Conservation (phyloP, 2,797 vertebrate species). For the Chanos chanos region DNA sequence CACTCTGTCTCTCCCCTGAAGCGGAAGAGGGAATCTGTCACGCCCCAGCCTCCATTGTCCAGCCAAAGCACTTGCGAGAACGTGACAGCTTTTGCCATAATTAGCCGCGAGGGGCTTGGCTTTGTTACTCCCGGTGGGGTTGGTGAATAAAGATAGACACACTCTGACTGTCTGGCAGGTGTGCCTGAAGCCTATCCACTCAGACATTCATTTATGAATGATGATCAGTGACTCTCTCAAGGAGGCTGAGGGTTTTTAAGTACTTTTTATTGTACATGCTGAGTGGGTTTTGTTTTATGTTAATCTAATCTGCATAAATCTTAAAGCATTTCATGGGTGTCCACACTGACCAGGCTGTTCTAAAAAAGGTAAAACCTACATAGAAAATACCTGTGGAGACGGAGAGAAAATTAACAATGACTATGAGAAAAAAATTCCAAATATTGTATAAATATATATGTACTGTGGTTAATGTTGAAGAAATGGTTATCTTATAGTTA, state of each 20-base stretch:
- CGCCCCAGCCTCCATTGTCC: slow-evolving; percentile 50
- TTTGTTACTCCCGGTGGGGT: slow-evolving; percentile 30
- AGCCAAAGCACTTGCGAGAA: slow-evolving; percentile 32
- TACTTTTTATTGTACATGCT: slow-evolving; percentile 14
- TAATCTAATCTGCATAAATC: slow-evolving; percentile 4
- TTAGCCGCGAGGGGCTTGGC: slow-evolving; percentile 37
- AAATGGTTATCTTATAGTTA: too few species aligned
- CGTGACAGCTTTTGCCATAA: slow-evolving; percentile 47
- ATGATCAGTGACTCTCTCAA: slow-evolving; percentile 41
- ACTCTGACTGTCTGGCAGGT: slow-evolving; percentile 44
- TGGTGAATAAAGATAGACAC: slow-evolving; percentile 37
- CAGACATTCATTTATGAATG: slow-evolving; percentile 42
- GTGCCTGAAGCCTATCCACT: slow-evolving; percentile 28
- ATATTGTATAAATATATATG: too few species aligned
- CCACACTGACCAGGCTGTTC: slow-evolving; percentile 9
- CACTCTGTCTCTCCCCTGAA: slow-evolving; percentile 37
- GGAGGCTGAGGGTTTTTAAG: slow-evolving; percentile 21
- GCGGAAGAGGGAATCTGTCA: slow-evolving; percentile 55
- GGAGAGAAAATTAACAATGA: too few species aligned
- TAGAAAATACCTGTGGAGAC: too few species aligned
- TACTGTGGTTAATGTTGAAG: too few species aligned
- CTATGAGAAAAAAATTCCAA: too few species aligned
- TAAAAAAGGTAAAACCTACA: too few species aligned
- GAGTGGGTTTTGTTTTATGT: slow-evolving; percentile 8
- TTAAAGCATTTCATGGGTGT: slow-evolving; percentile 38